These are phyloP conservation scores for Thamnophis sirtalis DNA, from an alignment of 2,113 vertebrate species.

Conservation along the genomic window DNA sequence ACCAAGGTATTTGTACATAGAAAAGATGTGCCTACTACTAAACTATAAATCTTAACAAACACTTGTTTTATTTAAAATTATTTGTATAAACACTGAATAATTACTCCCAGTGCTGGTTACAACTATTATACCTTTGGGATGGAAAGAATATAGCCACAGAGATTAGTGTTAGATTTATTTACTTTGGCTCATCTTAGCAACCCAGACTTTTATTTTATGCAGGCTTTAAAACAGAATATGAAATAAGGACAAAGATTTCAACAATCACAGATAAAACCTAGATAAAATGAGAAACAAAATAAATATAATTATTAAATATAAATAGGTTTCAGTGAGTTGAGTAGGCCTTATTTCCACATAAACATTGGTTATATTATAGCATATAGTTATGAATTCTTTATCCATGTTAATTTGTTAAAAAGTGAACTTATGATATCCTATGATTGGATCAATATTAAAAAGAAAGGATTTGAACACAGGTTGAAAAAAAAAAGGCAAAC, in stretches of 20 bases:
- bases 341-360: neutral
- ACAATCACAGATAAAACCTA: neutral
- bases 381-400: neutral
- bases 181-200: neutral
- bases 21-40: neutral
- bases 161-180: neutral
- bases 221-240: neutral
- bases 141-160: neutral
- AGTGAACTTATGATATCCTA: neutral
- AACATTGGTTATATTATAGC: neutral
- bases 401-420: neutral
- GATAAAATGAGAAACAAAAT: neutral
- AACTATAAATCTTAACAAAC: neutral
- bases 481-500: neutral
- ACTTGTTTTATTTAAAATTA: neutral
- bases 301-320: neutral
- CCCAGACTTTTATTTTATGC: neutral
- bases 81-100: neutral
- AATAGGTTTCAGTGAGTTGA: neutral
- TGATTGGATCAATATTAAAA: neutral
- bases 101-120: neutral
- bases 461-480: neutral
- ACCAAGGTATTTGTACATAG: neutral
- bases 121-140: neutral
- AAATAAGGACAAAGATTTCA: neutral